phyloP scores from a whole-genome alignment of 1,140 invertebrate species.

The Spodoptera litura region DNA sequence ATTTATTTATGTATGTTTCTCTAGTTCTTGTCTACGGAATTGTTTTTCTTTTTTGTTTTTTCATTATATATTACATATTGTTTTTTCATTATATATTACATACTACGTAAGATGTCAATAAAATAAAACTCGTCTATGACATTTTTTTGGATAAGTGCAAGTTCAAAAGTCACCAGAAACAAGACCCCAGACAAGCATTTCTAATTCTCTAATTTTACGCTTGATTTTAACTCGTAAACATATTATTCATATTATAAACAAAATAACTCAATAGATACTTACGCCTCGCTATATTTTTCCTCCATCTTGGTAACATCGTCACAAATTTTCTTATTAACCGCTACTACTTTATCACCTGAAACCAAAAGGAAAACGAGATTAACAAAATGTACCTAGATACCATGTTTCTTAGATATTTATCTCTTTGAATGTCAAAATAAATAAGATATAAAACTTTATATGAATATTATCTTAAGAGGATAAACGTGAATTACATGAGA shows the following conservation, averaged over 20 bases:
- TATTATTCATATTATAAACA: no score
- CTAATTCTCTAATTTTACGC: no score
- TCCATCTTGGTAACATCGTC: conserved; percentile 76
- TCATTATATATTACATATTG: no score
- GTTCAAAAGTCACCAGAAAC: no score
- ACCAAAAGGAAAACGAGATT: conserved; percentile 40
- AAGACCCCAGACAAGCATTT: no score
- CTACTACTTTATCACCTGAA: conserved; percentile 62
- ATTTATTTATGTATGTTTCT: background rate
- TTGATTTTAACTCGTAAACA: no score
- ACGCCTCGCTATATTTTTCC: conserved; percentile 70
- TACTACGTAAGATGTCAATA: no score
- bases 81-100: no score
- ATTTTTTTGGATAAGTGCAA: no score
- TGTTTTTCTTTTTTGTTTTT: no score
- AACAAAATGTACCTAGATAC: conserved; percentile 22
- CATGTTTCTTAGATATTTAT: background rate
- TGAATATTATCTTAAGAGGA: conserved; percentile 15
- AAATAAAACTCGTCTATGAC: no score
- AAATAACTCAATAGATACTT: conserved; percentile 51
- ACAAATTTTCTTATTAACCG: conserved; percentile 42
- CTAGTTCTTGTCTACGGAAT: no score
- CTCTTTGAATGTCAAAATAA: conserved; percentile 21
- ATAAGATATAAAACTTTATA: conserved; percentile 34
- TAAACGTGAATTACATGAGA: conserved; percentile 4